These are phyloP conservation scores for Cyrtonyx montezumae DNA, from an alignment of 2,113 vertebrate genomes.

Conservation along the genomic window DNA sequence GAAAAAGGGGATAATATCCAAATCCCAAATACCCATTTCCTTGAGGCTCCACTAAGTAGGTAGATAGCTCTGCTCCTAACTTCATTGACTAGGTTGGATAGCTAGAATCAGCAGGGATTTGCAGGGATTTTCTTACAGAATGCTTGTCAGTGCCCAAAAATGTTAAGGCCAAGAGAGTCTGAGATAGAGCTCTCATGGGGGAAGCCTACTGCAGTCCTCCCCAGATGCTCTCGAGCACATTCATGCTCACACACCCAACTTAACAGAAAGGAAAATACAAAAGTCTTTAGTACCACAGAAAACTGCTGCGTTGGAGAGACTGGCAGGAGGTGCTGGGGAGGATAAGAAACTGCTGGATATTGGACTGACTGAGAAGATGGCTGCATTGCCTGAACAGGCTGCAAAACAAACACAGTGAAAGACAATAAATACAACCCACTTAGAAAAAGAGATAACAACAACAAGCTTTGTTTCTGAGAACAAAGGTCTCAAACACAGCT, in stretches of 20 bases:
- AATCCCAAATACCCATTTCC: neutral
- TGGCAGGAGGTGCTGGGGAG: constrained; percentile 90
- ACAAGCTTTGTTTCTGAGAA: neutral
- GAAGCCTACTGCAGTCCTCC: neutral
- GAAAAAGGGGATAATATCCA: neutral
- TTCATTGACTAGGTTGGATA: neutral
- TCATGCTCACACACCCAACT: neutral
- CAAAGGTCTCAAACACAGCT: neutral
- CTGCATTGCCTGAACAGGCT: constrained; percentile 80
- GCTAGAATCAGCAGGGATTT: neutral
- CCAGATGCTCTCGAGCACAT: neutral
- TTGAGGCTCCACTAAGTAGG: neutral
- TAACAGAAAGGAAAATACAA: neutral
- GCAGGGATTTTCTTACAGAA: neutral
- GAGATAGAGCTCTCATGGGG: neutral
- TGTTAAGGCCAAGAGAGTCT: neutral
- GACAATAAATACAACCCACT: constrained; percentile 28
- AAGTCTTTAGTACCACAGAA: constrained; percentile 79
- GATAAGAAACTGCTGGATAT: constrained; percentile 89
- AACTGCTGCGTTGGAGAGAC: constrained; percentile 88
- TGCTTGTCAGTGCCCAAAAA: neutral
- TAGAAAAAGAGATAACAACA: neutral
- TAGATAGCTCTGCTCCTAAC: neutral
- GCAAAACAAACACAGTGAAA: constrained; percentile 55
- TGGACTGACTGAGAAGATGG: constrained; percentile 83